A percentile compares a stretch with the other conserved stretches of the same genome.
phyloP scores from a whole-genome alignment of 2,113 vertebrate species.

The Prolemur simus region DNA sequence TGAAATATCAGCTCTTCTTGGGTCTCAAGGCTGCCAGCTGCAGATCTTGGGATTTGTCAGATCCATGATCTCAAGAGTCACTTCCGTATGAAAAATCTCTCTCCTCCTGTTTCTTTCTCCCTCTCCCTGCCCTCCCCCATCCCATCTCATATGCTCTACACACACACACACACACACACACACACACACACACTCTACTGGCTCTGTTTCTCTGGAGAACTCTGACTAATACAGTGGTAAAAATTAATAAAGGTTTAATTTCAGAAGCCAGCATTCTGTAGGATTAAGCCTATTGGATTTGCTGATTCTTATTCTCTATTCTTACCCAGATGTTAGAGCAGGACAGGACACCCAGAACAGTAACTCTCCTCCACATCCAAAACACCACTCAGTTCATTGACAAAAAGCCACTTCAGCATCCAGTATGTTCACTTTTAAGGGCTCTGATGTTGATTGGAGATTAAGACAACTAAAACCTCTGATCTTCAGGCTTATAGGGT shows the following conservation, averaged over 20 bases:
- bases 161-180: background rate
- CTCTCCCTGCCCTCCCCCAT: background rate
- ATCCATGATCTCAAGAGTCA: background rate
- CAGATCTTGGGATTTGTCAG: background rate
- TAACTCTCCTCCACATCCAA: background rate
- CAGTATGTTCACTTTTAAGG: background rate
- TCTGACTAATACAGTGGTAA: background rate
- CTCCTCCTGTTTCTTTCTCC: background rate
- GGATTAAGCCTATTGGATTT: background rate
- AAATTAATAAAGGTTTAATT: background rate
- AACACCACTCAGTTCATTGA: background rate
- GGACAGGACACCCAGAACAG: background rate
- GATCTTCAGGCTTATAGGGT: background rate
- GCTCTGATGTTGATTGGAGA: background rate
- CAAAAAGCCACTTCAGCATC: background rate
- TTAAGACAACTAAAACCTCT: background rate
- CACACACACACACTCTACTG: background rate
- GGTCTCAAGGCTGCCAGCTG: background rate
- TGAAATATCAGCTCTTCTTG: background rate
- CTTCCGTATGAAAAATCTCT: background rate
- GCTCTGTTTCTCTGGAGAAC: background rate
- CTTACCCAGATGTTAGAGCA: background rate
- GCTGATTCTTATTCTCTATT: background rate
- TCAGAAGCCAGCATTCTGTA: background rate
- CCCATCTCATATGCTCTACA: background rate